Percentiles rank a stretch among this genome's conserved stretches.
Evolutionary conservation across 2,113 vertebrate genomes (phyloP).

Genomic region (Chionis minor): DNA sequence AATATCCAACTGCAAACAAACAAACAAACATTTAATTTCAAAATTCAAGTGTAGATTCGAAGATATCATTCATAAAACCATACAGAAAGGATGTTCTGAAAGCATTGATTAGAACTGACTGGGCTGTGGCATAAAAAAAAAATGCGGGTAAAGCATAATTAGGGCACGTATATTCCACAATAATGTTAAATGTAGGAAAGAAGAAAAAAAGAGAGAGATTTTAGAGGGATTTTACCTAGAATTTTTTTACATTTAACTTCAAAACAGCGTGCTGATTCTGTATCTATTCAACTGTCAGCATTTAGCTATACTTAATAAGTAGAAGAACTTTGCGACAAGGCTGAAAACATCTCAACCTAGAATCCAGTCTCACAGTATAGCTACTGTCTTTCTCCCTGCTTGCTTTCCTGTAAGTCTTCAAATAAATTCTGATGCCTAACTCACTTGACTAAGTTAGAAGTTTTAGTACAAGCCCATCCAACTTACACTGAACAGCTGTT

Average conservation of each 20-base stretch:
- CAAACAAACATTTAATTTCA: not conserved
- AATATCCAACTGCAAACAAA: slow-evolving; percentile 86
- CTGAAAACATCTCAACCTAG: not conserved
- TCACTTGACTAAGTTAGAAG: not conserved
- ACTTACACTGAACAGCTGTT: slow-evolving; percentile 93
- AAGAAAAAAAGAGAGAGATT: too few relatives aligned
- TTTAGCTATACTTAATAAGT: not conserved
- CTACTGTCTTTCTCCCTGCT: not conserved
- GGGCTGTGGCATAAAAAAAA: not conserved
- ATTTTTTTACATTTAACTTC: not conserved
- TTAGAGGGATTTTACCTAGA: not conserved
- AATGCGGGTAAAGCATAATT: not conserved
- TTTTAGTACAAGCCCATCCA: not conserved
- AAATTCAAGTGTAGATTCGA: rapidly evolving
- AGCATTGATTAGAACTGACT: not conserved
- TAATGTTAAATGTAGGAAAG: rapidly evolving
- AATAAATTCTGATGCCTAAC: not conserved
- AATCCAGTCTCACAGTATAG: not conserved
- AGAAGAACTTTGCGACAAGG: not conserved
- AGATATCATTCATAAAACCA: not conserved
- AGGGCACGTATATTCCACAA: not conserved
- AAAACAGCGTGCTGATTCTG: not conserved
- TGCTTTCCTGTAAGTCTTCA: not conserved
- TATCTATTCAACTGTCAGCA: not conserved
- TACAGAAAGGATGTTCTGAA: not conserved